Conservation (phyloP, 2,797 vertebrate genomes). For the Babyrousa celebensis region DNA sequence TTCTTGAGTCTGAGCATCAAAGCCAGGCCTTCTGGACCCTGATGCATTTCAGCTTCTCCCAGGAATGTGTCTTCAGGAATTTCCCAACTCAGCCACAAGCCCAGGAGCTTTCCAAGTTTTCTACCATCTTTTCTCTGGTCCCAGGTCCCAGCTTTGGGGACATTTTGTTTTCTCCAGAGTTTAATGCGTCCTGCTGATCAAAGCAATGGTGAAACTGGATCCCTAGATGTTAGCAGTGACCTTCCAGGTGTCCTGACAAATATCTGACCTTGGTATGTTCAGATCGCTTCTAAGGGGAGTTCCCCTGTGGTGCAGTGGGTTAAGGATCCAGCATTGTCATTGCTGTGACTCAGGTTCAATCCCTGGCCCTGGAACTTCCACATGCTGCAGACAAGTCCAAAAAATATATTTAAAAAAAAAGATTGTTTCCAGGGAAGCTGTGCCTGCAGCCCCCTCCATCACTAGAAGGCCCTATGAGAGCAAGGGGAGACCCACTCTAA, state of each 20-base stretch:
- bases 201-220: not conserved
- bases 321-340: no score
- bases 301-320: no score
- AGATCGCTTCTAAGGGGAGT: not conserved
- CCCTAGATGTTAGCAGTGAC: not conserved
- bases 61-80: not conserved
- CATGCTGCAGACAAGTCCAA: no score
- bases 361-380: no score
- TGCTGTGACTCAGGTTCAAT: no score
- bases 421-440: not conserved
- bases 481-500: not conserved
- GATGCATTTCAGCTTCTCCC: not conserved
- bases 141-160: not conserved
- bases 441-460: not conserved
- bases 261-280: not conserved
- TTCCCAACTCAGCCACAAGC: not conserved
- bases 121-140: not conserved
- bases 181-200: not conserved
- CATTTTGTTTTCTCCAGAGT: not conserved
- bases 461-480: not conserved
- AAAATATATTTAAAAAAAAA: no score
- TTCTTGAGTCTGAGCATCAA: not conserved
- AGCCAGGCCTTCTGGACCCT: not conserved
- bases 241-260: not conserved
- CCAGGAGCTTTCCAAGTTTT: not conserved